Percentiles rank a stretch among this genome's conserved stretches.
Conservation (phyloP, 2,797 vertebrate species). For the Lepilemur ruficaudatus region DNA sequence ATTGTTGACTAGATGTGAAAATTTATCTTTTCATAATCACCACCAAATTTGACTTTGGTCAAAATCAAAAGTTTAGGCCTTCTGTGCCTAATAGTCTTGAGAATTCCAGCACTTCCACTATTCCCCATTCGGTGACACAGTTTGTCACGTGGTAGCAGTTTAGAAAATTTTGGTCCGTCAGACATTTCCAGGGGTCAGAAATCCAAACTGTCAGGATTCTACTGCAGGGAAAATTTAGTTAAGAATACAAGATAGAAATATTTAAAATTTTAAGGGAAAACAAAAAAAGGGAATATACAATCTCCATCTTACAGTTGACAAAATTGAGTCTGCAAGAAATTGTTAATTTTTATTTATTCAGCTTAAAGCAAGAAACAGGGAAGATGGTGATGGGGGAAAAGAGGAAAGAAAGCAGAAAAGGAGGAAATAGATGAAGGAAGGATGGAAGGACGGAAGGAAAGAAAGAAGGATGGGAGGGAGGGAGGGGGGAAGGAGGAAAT, state of each 20-base stretch:
- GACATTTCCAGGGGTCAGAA: background rate
- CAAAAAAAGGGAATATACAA: background rate
- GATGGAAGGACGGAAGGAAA: fast-evolving
- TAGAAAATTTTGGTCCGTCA: background rate
- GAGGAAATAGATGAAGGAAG: too few species aligned
- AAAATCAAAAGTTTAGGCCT: background rate
- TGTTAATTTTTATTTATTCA: background rate
- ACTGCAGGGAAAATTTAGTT: background rate
- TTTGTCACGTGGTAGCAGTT: background rate
- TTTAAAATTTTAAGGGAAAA: background rate
- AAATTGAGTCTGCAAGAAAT: background rate
- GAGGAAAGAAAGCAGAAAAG: background rate
- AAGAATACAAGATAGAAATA: background rate
- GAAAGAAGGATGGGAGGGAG: fast-evolving
- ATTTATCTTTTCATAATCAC: background rate
- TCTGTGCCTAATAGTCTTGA: background rate
- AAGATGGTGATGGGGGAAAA: background rate
- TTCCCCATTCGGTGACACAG: background rate
- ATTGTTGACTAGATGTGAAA: background rate
- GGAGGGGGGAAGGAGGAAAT: fast-evolving
- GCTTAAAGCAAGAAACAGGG: background rate
- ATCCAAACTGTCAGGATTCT: background rate
- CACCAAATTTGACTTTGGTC: background rate
- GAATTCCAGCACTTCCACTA: background rate
- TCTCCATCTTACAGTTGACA: background rate